Evolutionary conservation across 2,113 vertebrate genomes (phyloP).

Genomic region (Murina feae): DNA sequence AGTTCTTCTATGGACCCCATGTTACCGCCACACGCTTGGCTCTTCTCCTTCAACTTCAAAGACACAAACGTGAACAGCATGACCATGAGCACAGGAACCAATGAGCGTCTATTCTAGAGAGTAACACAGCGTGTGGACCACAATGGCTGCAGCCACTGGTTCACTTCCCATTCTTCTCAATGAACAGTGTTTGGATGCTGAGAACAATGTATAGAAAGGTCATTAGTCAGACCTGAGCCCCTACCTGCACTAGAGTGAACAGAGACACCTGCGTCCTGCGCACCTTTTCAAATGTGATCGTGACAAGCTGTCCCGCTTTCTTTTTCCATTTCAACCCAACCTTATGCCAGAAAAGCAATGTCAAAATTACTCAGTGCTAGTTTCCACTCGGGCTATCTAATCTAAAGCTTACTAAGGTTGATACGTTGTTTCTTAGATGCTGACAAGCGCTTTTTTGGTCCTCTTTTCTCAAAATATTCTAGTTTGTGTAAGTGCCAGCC

Average conservation of each 20-base stretch:
- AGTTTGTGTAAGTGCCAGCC: neutral
- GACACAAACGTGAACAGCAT: neutral
- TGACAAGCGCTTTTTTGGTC: neutral
- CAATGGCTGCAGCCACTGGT: fast-evolving
- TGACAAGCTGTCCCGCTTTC: fast-evolving
- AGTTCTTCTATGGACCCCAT: conserved; percentile 90
- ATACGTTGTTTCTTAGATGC: neutral
- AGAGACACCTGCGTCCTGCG: fast-evolving
- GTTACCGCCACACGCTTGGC: conserved; percentile 87
- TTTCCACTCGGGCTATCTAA: too few relatives aligned
- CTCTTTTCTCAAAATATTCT: neutral
- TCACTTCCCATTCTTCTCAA: neutral
- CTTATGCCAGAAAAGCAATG: neutral
- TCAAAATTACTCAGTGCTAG: too few relatives aligned
- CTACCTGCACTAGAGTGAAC: too few relatives aligned
- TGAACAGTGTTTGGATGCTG: neutral
- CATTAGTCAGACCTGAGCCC: fast-evolving
- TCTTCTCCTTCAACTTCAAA: conserved; percentile 90
- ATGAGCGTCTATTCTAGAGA: fast-evolving
- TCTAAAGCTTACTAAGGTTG: fast-evolving
- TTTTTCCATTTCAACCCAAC: neutral
- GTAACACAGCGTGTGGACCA: fast-evolving
- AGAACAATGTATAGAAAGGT: fast-evolving
- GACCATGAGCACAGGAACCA: neutral
- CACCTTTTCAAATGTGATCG: neutral